Conservation (phyloP, 1,140 invertebrate genomes). For the Ooceraea biroi region DNA sequence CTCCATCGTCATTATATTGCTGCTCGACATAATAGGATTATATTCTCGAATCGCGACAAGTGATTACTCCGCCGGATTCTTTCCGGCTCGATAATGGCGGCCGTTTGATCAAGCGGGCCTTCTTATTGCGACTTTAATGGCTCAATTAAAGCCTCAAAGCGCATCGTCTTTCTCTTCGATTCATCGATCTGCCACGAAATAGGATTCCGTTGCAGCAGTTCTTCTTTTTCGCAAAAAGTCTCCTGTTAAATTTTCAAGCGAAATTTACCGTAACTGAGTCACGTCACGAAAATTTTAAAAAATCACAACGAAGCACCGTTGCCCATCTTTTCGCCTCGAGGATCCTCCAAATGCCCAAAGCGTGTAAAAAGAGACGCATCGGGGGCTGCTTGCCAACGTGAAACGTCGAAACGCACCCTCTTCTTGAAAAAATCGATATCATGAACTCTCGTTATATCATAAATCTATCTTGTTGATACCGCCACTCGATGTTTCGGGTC, state of each 20-base stretch:
- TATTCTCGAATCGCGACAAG: constrained; percentile 48
- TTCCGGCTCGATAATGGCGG: constrained; percentile 43
- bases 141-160: constrained; percentile 51
- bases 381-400: constrained; percentile 13
- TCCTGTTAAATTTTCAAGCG: not conserved
- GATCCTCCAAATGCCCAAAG: constrained; percentile 23
- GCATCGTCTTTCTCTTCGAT: constrained; percentile 19
- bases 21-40: constrained; percentile 59
- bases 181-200: constrained; percentile 9
- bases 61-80: constrained; percentile 56
- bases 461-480: no score
- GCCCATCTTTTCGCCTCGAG: constrained; percentile 9
- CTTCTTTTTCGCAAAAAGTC: no score
- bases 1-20: constrained; percentile 50
- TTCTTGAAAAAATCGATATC: no score
- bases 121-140: constrained; percentile 52
- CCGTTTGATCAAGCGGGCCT: constrained; percentile 36
- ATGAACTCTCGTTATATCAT: no score
- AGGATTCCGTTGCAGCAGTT: not conserved
- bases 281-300: not conserved
- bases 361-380: constrained; percentile 33
- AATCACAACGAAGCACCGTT: constrained; percentile 18
- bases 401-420: not conserved
- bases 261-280: not conserved
- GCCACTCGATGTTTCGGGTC: no score